Evolutionary conservation across 23 tunicate species (phyloP), one percentile per base, ranked within the genome.

Genomic region (Halocynthia aurantium): DNA sequence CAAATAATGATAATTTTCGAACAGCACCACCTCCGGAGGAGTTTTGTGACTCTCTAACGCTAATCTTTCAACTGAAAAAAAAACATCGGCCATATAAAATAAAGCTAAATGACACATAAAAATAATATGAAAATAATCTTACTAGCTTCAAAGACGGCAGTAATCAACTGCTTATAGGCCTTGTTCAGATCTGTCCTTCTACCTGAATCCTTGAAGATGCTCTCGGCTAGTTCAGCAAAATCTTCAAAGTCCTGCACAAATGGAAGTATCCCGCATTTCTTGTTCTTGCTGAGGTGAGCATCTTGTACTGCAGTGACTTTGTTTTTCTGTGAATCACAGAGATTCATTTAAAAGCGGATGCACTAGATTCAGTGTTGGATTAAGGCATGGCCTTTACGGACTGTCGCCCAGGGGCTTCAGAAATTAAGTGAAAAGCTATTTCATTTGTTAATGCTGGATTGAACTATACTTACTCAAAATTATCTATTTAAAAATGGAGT

Each of bases 201-300:
- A 11, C 75, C 81, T 51, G 87, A 54, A 52, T 94, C 94, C 13
- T 83, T 84, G 75, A 94, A 94, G 53, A 94, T 94, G 63, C 81
- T 84, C 72, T 94, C 99, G n/a, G 96, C 85, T 19, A 94, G 77
- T 69, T 89, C 95, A 17, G 94, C 86, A 58, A 94, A 88, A 60
- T 94, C 96, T 62, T 94, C 99, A 57, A 88, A 94, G 31, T 94
- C 91, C 11, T 61, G 67, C 31, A 94, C 99, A 67, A 94, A 94
- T 22, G 95, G 90, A 8, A 94, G 85, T 53, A 93, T 81, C 53
- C 98, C 98, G 49, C 87, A 73, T 77, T 94, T 94, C 76, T 94
- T 88, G 77, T 80, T 77, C 52, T 85, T 88, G 52, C 85, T 61
- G 52, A 85, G 50, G 55, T 78, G 87, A 19, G 83, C 76, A 11